A percentile compares a stretch with the other conserved stretches of the same genome.
phyloP scores from a whole-genome alignment of 2,888 invertebrate species.

The Dasysyrphus albostriatus region DNA sequence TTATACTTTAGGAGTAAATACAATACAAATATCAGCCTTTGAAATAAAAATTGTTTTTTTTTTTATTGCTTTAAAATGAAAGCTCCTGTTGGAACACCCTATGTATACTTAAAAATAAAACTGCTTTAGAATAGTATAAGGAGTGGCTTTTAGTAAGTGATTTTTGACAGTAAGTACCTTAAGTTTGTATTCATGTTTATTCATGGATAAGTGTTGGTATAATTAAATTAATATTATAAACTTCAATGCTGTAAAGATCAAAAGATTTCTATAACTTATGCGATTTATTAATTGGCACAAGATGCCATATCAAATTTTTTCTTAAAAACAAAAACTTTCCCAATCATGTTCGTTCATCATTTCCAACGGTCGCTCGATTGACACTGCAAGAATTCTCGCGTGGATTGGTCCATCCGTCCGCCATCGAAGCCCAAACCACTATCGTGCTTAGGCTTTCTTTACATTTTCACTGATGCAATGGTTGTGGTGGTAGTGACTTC shows the following conservation, averaged over 20 bases:
- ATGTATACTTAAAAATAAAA: no score
- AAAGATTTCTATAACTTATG: not conserved
- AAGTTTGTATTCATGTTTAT: no score
- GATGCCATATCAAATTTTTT: not conserved
- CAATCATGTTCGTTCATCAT: conserved; percentile 58
- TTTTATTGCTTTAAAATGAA: no score
- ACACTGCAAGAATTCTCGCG: conserved; percentile 62
- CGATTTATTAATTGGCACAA: conserved; percentile 9
- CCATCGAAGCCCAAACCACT: conserved; percentile 43
- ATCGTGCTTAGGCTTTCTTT: not conserved
- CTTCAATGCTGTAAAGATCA: not conserved
- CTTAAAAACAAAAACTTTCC: conserved; percentile 40
- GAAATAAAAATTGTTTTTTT: no score
- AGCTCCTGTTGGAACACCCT: no score
- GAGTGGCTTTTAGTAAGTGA: no score
- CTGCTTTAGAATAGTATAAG: no score
- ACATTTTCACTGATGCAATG: conserved; percentile 16
- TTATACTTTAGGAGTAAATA: no score
- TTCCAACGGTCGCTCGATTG: conserved; percentile 53
- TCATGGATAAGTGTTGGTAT: no score
- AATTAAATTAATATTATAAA: no score
- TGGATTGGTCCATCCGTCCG: conserved; percentile 65
- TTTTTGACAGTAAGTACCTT: no score
- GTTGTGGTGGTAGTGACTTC: conserved; percentile 49
- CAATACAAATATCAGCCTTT: no score